Base-by-base conservation (phyloP, 2,797 vertebrate species). In the Poeciliopsis infans region DNA sequence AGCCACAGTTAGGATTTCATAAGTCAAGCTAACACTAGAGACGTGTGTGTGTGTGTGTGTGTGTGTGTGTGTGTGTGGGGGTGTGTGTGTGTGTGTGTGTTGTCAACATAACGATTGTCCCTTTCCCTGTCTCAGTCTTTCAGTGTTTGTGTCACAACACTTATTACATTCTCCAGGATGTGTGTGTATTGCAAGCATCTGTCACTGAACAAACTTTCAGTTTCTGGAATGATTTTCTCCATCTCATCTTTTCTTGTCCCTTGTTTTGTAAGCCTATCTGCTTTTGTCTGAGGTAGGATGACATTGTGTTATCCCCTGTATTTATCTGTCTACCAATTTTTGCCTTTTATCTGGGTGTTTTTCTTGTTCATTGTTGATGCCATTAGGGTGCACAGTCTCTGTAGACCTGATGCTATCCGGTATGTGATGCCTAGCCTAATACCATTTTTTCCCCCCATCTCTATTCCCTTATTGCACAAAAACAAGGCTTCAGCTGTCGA, bases 1-100 rank as follows among this genome's bases (percentile, higher is more conserved):
- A 94, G 93, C 91, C 90, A 83, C 87, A 85, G 87, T 92, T 91
- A 86, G 89, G 90, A 89, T 95, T 92, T 94, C 90, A 93, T 93
- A 93, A 94, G 91, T 91, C 92, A 87, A 91, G 78, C 88, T 88
- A 88, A 87, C 89, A 81, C 86, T 76, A 41, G 79, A 85, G 82
- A 82, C 59, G 49, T 49, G 76, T 77, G 76, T 55, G 79, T 75
- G 75, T 55, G 71, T 70, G 76, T 59, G 76, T 72, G 76, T 77
- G 85, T n/a, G n/a, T n/a, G n/a, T n/a, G n/a, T n/a, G n/a, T n/a
- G n/a, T n/a, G n/a, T n/a, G n/a, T n/a, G n/a, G n/a, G n/a, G n/a
- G n/a, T n/a, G n/a, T n/a, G n/a, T n/a, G n/a, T n/a, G n/a, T n/a
- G 31, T 78, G 80, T 82, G 69, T 79, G 75, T 55, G 45, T 36